These are phyloP conservation scores for Boulengeromyrus knoepffleri DNA, from an alignment of 2,113 vertebrate species.

Conservation along the genomic window DNA sequence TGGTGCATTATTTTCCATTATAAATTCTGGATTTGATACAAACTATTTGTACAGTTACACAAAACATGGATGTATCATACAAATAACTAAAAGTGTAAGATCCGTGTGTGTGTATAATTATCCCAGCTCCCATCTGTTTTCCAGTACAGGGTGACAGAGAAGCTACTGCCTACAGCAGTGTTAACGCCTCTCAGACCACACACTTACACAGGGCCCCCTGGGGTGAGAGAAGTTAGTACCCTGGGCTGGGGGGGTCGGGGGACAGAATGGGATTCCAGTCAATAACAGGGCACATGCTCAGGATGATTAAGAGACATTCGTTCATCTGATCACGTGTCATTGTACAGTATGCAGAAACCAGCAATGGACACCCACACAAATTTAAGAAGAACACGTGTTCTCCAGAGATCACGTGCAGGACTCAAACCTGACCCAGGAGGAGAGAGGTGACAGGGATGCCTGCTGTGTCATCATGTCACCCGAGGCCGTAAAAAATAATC, in stretches of 20 bases:
- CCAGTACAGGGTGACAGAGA: neutral
- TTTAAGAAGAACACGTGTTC: neutral
- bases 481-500: neutral
- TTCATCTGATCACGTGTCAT: neutral
- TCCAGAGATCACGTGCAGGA: neutral
- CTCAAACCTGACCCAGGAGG: neutral
- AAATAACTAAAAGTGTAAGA: neutral
- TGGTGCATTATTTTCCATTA: neutral
- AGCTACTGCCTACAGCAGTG: neutral
- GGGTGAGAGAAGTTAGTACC: no score
- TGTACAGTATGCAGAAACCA: neutral
- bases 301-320: neutral
- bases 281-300: neutral
- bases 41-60: neutral
- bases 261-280: neutral
- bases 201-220: neutral
- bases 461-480: neutral
- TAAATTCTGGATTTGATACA: neutral
- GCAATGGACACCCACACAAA: neutral
- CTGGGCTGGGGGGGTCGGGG: no score
- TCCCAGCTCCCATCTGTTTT: neutral
- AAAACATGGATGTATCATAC: neutral
- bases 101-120: neutral
- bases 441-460: neutral
- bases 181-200: neutral